Evolutionary conservation across 2,888 invertebrate species (phyloP), one percentile per base, ranked within the genome.

Genomic region (Sminthurides aquaticus): DNA sequence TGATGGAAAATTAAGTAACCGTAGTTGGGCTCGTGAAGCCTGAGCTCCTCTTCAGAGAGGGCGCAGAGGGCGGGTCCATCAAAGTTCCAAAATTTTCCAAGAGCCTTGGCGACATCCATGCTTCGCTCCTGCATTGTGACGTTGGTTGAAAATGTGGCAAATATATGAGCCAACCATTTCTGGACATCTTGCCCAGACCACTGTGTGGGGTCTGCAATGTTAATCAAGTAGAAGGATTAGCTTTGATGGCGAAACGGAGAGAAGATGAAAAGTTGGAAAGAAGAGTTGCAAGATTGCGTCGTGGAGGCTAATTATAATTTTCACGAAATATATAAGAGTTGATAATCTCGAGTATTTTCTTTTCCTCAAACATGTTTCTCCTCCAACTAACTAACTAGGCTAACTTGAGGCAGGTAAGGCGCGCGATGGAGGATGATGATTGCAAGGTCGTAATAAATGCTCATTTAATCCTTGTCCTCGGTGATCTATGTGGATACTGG

Each of bases 131-230:
- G n/a, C n/a, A n/a, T n/a, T n/a, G n/a, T n/a, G n/a, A n/a, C n/a
- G 3, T 57, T 43, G 20, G 60, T 48, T 2, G 63, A 55, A 28
- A 67, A 57, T 26, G 69, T 64, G n/a, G 69, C 64, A 49, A 74
- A 56, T 75, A 91, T 92, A 86, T 90, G 92, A 78, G 88, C 85
- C 67, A 94, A 84, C 95, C 95, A 96, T 25, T 90, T 85, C 72
- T 89, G 87, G 57, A 92, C 93, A 78, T 95, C 89, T 67, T 86
- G 84, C 20, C 85, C 81, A 75, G 86, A 88, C 95, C 95, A 96
- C 75, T 86, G 85, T 77, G 86, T 84, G 70, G 95, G 94, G 84
- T 95, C 95, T 95, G 81, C 81, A 65, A 57, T 58, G 64, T 60
- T 57, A 63, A 57, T 65, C n/a, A n/a, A n/a, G 8, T 43, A 43